Base-by-base conservation (phyloP, 2,113 vertebrate genomes). In the Ceyx margarethae region DNA sequence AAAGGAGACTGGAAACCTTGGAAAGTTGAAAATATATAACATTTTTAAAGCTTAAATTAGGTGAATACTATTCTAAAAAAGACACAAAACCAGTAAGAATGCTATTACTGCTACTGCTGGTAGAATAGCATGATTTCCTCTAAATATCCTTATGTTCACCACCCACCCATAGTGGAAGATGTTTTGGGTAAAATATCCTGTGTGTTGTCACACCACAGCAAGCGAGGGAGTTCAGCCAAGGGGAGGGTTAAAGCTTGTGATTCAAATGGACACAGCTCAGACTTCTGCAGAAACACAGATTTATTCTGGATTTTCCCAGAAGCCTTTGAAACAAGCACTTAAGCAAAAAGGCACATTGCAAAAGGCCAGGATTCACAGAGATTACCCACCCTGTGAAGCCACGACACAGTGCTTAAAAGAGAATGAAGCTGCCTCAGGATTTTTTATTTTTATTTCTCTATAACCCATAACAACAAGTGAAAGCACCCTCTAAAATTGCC, bases 401-500 rank as follows among this genome's bases (percentile, higher is more conserved):
- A 75, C 78, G 81, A 72, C 57, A 66, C 56, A 45, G 29, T 42
- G 89, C 81, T 87, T 93, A 92, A 91, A 62, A 85, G 62, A 60
- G 42, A 91, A 74, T 18, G 56, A 92, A 91, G 91, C 56, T 40
- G 28, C 84, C 91, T 87, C 81, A 87, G 4, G 6, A 56, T 26
- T 80, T 80, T 91, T 92, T 87, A 56, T 48, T 46, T 72, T 91
- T 80, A 82, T 64, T 96, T 87, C 65, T 64, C 40, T 54, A 77
- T n/a, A 93, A 91, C 21, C 46, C 56, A 26, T 79, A 91, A 94
- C 60, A 95, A 68, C 66, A 95, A 89, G 68, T 77, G 92, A 96
- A 96, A 96, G 81, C 85, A 89, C 21, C 60, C 81, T 75, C 75
- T 87, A 77, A 82, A 92, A 93, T 26, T 87, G 94, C 94, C 95